Conservation (phyloP, 2,113 vertebrate genomes). For the Engraulis encrasicolus region DNA sequence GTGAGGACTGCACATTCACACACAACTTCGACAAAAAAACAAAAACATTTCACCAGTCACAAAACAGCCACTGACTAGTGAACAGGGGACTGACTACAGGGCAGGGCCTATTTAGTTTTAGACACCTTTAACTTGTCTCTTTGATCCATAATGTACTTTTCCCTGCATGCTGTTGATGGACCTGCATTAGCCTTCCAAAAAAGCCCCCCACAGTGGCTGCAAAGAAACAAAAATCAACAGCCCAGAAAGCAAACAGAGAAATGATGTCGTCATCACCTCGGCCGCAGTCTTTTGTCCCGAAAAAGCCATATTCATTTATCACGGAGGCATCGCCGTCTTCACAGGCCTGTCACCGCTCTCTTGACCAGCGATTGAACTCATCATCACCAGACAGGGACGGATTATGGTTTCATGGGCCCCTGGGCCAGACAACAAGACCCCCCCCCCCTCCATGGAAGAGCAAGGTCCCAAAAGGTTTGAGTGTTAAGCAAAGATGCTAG, state of each 20-base stretch:
- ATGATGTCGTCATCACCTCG: slow-evolving; percentile 46
- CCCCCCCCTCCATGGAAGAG: too few relatives aligned
- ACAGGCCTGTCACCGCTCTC: slow-evolving; percentile 45
- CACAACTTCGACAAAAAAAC: neutral
- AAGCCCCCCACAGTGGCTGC: neutral
- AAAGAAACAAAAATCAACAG: too few relatives aligned
- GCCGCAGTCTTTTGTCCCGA: slow-evolving; percentile 51
- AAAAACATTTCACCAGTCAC: neutral
- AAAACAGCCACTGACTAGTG: neutral
- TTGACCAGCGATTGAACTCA: slow-evolving; percentile 59
- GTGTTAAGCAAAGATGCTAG: too few relatives aligned
- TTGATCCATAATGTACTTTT: neutral
- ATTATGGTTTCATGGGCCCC: too few relatives aligned
- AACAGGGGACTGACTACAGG: neutral
- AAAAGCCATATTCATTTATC: slow-evolving; percentile 61
- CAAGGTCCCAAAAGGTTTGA: too few relatives aligned
- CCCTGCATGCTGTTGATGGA: neutral
- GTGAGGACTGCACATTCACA: neutral
- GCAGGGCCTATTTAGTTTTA: neutral
- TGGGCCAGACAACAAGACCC: too few relatives aligned
- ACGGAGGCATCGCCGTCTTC: slow-evolving; percentile 18
- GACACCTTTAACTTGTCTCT: neutral
- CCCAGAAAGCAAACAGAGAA: slow-evolving; percentile 1
- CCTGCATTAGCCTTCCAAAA: neutral
- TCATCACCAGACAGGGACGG: too few relatives aligned